phyloP scores from a whole-genome alignment of 2,113 vertebrate species.

The Spheniscus mendiculus region DNA sequence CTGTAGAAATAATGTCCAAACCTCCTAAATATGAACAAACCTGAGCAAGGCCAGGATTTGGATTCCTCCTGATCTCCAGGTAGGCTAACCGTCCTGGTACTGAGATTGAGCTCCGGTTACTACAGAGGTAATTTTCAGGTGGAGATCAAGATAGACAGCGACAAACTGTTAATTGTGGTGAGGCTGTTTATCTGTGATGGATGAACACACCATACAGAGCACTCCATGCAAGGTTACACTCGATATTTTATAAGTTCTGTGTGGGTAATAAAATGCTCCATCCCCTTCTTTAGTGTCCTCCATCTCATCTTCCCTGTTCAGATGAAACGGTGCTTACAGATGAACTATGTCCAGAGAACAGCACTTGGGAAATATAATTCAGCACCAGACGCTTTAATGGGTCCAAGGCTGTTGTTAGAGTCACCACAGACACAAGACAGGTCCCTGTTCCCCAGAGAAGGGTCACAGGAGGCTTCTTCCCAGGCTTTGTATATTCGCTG shows the following conservation, averaged over 20 bases:
- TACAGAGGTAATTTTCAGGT: neutral
- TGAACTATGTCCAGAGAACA: neutral
- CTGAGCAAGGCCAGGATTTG: neutral
- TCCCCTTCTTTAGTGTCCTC: neutral
- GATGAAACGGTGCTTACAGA: neutral
- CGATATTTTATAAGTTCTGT: conserved; percentile 25
- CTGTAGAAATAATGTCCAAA: neutral
- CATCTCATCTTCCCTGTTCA: conserved; percentile 23
- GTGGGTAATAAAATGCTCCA: conserved; percentile 5
- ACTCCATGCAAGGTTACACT: neutral
- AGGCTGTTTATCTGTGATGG: neutral
- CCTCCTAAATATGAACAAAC: neutral
- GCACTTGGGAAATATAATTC: neutral
- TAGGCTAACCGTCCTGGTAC: neutral
- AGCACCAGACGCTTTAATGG: neutral
- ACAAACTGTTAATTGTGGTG: conserved; percentile 20
- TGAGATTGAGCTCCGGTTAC: neutral
- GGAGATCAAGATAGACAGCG: neutral
- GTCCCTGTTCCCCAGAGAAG: neutral
- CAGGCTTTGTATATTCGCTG: neutral
- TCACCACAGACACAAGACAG: neutral
- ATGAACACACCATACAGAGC: neutral
- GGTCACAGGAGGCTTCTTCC: neutral
- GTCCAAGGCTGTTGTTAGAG: neutral
- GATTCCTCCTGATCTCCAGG: neutral